Percentiles rank a stretch among this genome's conserved stretches.
These are phyloP conservation scores for Synaphobranchus kaupii DNA, from an alignment of 2,797 vertebrate genomes.

Conservation along the genomic window DNA sequence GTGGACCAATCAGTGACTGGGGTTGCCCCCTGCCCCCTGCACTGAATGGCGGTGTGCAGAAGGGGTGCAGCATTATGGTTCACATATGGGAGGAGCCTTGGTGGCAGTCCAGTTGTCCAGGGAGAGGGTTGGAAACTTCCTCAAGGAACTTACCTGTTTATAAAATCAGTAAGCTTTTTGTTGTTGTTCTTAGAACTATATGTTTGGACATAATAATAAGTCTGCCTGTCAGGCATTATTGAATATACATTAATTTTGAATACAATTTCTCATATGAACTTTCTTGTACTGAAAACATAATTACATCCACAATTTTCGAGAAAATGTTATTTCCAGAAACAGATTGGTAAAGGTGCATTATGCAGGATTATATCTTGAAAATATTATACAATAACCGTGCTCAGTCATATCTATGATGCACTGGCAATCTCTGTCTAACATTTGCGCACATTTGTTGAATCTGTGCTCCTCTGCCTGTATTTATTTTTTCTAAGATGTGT, in stretches of 20 bases:
- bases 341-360: not conserved
- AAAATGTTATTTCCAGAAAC: not conserved
- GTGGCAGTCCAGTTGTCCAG: conserved; percentile 56
- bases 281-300: not conserved
- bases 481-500: too few species aligned
- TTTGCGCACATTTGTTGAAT: too few species aligned
- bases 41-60: conserved; percentile 78
- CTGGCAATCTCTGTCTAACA: too few species aligned
- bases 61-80: conserved; percentile 69
- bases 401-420: too few species aligned
- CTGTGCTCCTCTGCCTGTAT: too few species aligned
- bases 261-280: not conserved
- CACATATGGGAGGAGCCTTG: conserved; percentile 62
- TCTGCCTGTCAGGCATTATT: not conserved
- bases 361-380: too few species aligned
- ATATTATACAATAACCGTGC: too few species aligned
- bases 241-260: not conserved
- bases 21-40: conserved; percentile 50
- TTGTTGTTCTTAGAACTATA: not conserved
- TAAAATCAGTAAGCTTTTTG: not conserved
- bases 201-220: not conserved
- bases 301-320: not conserved
- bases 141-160: conserved; percentile 59
- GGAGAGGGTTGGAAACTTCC: conserved; percentile 56
- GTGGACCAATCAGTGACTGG: conserved; percentile 47